Conservation (phyloP, 1,140 invertebrate genomes). For the Manduca sexta region DNA sequence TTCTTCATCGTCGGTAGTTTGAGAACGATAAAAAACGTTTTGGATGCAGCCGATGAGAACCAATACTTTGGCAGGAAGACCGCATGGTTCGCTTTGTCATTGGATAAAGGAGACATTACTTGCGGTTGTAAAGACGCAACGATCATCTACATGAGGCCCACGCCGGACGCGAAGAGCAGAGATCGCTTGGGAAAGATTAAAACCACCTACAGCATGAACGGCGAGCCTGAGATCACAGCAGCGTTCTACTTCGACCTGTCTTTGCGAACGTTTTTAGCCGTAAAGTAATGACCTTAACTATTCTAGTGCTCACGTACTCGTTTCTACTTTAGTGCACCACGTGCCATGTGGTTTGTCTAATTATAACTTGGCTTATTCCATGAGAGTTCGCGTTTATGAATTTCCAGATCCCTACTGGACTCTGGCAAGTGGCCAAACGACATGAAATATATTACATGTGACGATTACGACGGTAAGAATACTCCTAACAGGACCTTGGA, state of each 20-base stretch:
- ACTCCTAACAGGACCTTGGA: constrained; percentile 78
- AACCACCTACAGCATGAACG: constrained; percentile 79
- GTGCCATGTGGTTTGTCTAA: constrained; percentile 47
- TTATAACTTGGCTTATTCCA: constrained; percentile 57
- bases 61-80: constrained; percentile 71
- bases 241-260: constrained; percentile 92
- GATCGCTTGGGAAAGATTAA: constrained; percentile 79
- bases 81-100: constrained; percentile 76
- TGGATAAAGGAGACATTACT: constrained; percentile 79
- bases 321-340: constrained; percentile 34
- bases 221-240: constrained; percentile 81
- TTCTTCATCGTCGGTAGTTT: constrained; percentile 87
- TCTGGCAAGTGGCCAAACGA: constrained; percentile 80
- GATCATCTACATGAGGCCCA: constrained; percentile 79
- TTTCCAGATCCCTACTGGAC: constrained; percentile 72
- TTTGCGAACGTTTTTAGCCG: constrained; percentile 80
- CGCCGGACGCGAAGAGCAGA: constrained; percentile 74
- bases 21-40: constrained; percentile 79
- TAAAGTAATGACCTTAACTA: constrained; percentile 75
- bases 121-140: constrained; percentile 81
- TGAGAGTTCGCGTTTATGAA: constrained; percentile 46
- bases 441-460: constrained; percentile 82
- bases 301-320: constrained; percentile 27
- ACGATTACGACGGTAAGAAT: constrained; percentile 83
- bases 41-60: constrained; percentile 75